Evolutionary conservation across 2,113 vertebrate genomes (phyloP).

Genomic region (Lamprotornis superbus): DNA sequence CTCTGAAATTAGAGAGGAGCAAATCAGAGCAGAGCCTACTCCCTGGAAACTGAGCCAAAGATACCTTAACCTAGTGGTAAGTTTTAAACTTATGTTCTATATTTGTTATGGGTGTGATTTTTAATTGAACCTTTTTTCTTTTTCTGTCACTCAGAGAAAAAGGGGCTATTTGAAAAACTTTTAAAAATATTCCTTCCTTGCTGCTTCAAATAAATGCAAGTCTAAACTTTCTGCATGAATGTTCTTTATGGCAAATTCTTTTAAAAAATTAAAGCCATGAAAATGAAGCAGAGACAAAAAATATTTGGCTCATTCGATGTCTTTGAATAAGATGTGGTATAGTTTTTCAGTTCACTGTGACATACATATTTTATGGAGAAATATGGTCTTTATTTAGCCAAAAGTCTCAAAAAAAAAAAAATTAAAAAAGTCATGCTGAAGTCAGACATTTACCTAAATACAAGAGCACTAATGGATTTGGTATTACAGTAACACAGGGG

Average conservation of each 20-base stretch:
- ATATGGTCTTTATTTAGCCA: background rate
- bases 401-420: background rate
- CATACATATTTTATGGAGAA: background rate
- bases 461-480: background rate
- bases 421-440: background rate
- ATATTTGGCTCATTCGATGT: background rate
- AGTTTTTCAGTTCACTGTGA: background rate
- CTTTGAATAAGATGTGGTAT: background rate
- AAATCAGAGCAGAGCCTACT: background rate
- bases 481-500: background rate
- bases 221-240: background rate
- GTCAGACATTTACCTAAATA: background rate
- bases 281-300: background rate
- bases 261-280: background rate
- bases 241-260: background rate
- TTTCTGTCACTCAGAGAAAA: background rate
- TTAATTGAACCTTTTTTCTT: background rate
- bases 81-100: background rate
- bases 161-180: background rate
- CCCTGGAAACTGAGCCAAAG: background rate
- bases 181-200: background rate
- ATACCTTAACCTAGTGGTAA: background rate
- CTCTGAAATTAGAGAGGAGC: background rate
- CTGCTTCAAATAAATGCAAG: background rate
- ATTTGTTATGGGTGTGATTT: background rate